Evolutionary conservation across 2,113 vertebrate genomes (phyloP).

Genomic region (Paracanthobrama guichenoti): DNA sequence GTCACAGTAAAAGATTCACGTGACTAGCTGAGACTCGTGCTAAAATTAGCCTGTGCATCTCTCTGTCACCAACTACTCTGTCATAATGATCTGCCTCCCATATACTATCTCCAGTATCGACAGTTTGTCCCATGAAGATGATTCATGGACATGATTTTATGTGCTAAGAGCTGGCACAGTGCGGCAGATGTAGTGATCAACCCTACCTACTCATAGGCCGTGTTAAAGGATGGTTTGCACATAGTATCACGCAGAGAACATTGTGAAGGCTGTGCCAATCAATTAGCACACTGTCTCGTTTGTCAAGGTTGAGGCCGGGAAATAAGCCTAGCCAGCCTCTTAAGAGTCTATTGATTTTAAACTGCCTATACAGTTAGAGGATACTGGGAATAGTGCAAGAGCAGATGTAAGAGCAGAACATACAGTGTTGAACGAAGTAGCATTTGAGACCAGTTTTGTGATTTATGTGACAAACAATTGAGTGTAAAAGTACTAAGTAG

Average conservation of each 20-base stretch:
- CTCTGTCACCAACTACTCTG: not conserved
- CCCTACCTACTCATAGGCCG: not conserved
- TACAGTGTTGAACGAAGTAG: not conserved
- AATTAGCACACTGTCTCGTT: conserved; percentile 36
- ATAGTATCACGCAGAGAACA: conserved; percentile 1
- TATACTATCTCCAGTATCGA: not conserved
- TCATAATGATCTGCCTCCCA: conserved; percentile 24
- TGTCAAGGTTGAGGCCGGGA: conserved; percentile 34
- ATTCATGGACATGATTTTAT: conserved; percentile 16
- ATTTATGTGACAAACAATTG: conserved; percentile 22
- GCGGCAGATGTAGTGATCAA: conserved; percentile 18
- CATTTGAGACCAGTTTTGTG: not conserved
- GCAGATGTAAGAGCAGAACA: not conserved
- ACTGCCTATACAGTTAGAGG: conserved; percentile 34
- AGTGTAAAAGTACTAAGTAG: not conserved
- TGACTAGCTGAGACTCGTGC: not conserved
- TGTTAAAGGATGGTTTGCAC: conserved; percentile 16
- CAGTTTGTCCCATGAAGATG: conserved; percentile 34
- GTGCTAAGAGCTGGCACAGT: conserved; percentile 10
- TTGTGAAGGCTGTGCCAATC: conserved; percentile 37
- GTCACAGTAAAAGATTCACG: not conserved
- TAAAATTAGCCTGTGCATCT: conserved; percentile 16
- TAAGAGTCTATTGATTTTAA: conserved; percentile 49
- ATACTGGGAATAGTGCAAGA: conserved; percentile 6
- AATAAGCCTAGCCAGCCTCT: conserved; percentile 40